Evolutionary conservation across 2,888 invertebrate species (phyloP), one percentile per base, ranked within the genome.

Genomic region (Palloptera scutellata): DNA sequence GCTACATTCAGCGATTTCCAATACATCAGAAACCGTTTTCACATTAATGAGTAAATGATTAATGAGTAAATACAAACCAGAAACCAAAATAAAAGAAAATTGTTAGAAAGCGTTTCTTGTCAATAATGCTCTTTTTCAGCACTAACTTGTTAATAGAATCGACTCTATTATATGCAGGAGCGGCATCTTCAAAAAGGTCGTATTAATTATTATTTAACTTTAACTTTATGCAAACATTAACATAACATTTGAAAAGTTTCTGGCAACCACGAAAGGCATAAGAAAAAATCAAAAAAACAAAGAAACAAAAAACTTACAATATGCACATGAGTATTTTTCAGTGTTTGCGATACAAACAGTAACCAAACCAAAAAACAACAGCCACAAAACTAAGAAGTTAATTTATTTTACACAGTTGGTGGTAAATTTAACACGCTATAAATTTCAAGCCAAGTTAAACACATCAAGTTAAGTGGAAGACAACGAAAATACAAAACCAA

Each of bases 321-420:
- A 30, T 30, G 30, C 30, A 30, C 6, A 30, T 6, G 30, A 30
- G 30, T 30, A 30, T 30, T 30, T 30, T 30, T 30, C 30, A 30
- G 6, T 30, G 30, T 30, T 30, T 30, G 30, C 30, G 30, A 30
- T 30, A 30, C 30, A 30, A 30, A 30, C 30, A 30, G 6, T 30
- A 30, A 30, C 30, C n/a, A 54, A 62, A 62, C 19, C 52, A 40
- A 42, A 42, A 19, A 62, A 43, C 54, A 51, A 53, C 52, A 62
- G 52, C 43, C 20, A 55, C 43, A 40, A 48, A 55, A 48, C 42
- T 43, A 54, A 45, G 43, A 58, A 69, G 57, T 70, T 70, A 70
- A 72, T 72, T 71, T 67, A 71, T 70, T 73, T 73, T 72, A 71
- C 70, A 72, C 73, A 73, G 73, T 70, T 72, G 70, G 70, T 73